A percentile compares a stretch with the other conserved stretches of the same genome.
phyloP scores from a whole-genome alignment of 37 sponge, comb jelly and placozoan species.

The Oopsacas minuta region DNA sequence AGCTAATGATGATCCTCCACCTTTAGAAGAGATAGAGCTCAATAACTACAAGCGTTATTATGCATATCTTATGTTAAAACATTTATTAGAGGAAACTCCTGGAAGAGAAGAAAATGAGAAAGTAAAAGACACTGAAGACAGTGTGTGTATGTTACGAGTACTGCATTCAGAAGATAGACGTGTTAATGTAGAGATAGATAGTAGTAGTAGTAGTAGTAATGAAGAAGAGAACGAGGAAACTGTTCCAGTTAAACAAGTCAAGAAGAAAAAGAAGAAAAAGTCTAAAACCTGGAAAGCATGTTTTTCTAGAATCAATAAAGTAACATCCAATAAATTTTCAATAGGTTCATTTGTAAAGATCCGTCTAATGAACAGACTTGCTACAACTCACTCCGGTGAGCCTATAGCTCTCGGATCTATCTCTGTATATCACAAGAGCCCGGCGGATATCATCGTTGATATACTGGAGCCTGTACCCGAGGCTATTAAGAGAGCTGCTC shows the following conservation, averaged over 20 bases:
- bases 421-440: constrained; percentile 21
- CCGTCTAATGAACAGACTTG: constrained; percentile 16
- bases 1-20: background rate
- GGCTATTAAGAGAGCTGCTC: constrained; percentile 28
- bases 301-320: constrained; percentile 1
- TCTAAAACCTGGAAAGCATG: background rate
- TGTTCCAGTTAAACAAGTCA: background rate
- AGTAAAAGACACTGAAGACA: background rate
- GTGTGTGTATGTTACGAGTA: background rate
- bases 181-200: background rate
- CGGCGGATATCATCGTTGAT: constrained; percentile 30
- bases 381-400: background rate
- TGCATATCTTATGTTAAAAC: background rate
- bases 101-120: background rate
- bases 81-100: background rate
- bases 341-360: constrained; percentile 32
- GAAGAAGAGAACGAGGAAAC: background rate
- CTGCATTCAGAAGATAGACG: background rate
- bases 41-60: background rate
- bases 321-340: constrained; percentile 8
- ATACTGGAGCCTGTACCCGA: constrained; percentile 31
- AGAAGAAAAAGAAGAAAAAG: constrained; percentile 2
- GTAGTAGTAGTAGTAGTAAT: background rate
- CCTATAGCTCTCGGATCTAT: constrained; percentile 37
- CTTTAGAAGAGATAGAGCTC: background rate